Conservation (phyloP, 2,113 vertebrate genomes). For the Lepus americanus region DNA sequence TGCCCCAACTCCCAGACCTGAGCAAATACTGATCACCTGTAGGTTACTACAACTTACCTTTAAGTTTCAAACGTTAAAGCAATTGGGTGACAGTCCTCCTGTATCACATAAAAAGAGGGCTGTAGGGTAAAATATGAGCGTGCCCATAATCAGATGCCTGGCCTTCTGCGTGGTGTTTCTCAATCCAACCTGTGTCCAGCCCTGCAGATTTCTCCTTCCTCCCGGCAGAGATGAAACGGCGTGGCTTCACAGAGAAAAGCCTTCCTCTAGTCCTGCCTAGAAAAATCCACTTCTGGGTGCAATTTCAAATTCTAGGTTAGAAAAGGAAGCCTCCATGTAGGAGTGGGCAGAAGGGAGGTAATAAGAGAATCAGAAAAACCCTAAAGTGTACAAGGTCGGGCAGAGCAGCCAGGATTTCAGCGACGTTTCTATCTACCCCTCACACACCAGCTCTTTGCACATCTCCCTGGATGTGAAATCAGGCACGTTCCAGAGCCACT, state of each 20-base stretch:
- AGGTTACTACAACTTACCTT: no score
- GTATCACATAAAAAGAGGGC: neutral
- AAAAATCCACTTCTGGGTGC: neutral
- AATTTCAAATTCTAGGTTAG: conserved; percentile 18
- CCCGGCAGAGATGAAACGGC: neutral
- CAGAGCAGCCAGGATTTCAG: neutral
- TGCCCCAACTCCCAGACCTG: no score
- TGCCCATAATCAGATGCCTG: fast-evolving
- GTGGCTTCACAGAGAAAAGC: conserved; percentile 32
- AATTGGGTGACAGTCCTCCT: neutral
- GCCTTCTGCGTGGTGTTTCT: neutral
- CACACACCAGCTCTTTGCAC: neutral
- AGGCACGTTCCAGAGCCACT: neutral
- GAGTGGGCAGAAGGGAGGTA: neutral
- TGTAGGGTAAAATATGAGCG: neutral
- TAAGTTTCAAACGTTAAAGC: neutral
- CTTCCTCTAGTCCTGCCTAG: neutral
- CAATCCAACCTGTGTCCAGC: neutral
- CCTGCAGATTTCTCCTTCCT: neutral
- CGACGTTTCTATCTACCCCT: neutral
- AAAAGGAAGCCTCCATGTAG: neutral
- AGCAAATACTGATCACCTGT: no score
- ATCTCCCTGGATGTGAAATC: neutral
- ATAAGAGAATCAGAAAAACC: neutral
- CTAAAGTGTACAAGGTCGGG: neutral